Conservation (phyloP, 2,797 vertebrate species). For the Prionace glauca region DNA sequence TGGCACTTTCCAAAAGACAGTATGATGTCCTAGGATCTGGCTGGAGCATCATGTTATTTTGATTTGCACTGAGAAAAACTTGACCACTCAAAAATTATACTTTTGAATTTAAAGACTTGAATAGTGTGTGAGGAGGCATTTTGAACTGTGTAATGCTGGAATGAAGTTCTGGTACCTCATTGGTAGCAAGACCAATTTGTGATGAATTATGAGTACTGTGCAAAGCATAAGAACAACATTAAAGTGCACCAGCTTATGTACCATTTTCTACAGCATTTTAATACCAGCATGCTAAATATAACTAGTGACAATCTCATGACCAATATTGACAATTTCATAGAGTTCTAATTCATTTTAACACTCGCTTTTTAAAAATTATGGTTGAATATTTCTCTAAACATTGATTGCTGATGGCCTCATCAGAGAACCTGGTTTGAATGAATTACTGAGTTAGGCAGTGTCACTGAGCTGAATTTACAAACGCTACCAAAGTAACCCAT, state of each 20-base stretch:
- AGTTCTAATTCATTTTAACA: neutral
- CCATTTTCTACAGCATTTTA: neutral
- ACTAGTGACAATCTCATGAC: neutral
- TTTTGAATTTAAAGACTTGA: neutral
- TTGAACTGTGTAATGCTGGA: neutral
- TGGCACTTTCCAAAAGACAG: neutral
- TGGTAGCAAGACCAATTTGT: too few species aligned
- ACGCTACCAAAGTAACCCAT: conserved; percentile 13
- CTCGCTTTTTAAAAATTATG: neutral
- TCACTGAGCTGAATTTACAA: conserved; percentile 18
- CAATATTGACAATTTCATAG: neutral
- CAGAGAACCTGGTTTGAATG: conserved; percentile 17
- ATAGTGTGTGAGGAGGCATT: neutral
- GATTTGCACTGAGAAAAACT: neutral
- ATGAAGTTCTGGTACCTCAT: neutral
- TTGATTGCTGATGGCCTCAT: conserved; percentile 17
- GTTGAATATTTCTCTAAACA: neutral
- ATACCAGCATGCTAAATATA: neutral
- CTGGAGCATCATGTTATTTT: neutral
- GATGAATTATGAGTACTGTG: neutral
- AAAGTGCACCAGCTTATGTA: neutral
- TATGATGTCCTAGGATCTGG: neutral
- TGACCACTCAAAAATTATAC: neutral
- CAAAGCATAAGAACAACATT: neutral
- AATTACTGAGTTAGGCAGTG: neutral